Conservation (phyloP, 2,888 invertebrate genomes). For the Thumatha senex region DNA sequence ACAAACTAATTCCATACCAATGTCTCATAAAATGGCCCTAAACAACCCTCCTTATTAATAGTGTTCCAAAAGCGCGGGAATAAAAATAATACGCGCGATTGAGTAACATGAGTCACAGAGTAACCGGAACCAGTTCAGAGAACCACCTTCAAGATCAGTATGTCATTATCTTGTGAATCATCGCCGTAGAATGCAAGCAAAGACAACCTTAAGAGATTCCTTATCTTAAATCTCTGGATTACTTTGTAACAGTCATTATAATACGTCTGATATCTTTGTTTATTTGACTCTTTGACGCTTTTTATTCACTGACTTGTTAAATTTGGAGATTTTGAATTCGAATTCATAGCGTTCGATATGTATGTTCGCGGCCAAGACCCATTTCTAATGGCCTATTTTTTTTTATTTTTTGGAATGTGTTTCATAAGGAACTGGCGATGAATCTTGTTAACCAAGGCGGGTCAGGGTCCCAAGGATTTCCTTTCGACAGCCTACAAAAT, state of each 20-base stretch:
- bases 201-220: slow-evolving; percentile 55
- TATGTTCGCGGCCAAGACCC: too few species aligned
- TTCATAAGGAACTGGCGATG: too few species aligned
- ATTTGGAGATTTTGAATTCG: background rate
- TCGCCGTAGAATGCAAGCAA: slow-evolving; percentile 52
- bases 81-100: slow-evolving; percentile 42
- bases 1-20: slow-evolving; percentile 33
- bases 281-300: background rate
- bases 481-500: too few species aligned
- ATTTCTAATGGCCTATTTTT: too few species aligned
- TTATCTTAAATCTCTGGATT: slow-evolving; percentile 41
- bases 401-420: too few species aligned
- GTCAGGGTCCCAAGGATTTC: too few species aligned
- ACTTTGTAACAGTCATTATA: slow-evolving; percentile 20
- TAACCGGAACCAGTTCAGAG: slow-evolving; percentile 49
- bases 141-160: slow-evolving; percentile 45
- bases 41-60: slow-evolving; percentile 24
- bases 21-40: slow-evolving; percentile 28
- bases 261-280: slow-evolving; percentile 7
- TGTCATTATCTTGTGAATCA: slow-evolving; percentile 61
- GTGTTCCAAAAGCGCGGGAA: slow-evolving; percentile 32
- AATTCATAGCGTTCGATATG: too few species aligned
- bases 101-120: slow-evolving; percentile 48
- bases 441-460: too few species aligned
- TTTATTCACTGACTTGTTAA: background rate